Base-by-base conservation (phyloP, 2,797 vertebrate genomes). In the Mallotus villosus region DNA sequence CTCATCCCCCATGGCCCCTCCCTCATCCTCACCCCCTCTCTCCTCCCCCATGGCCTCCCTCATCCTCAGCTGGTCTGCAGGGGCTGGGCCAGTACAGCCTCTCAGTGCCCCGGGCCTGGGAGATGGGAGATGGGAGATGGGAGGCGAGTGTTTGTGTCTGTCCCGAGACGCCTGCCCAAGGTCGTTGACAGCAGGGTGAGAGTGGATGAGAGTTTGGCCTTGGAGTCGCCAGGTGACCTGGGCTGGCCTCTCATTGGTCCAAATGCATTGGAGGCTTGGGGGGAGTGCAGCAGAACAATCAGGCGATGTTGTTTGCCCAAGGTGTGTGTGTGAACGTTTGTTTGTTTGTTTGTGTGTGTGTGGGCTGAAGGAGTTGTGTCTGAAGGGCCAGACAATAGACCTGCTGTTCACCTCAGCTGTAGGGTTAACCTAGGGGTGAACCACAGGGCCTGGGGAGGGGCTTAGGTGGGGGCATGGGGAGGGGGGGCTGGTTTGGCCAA, bases 351-450 rank as follows among this genome's bases (percentile, higher is more conserved):
- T 46, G 64, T 72, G 74, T 70, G 68, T 74, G 72, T 73, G 76
- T 2, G 57, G 12, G 21, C 7, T 49, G 5, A 46, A 49, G 62
- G 24, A 77, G 74, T 58, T 29, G 19, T 5, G 55, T 53, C 65
- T 71, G 63, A 70, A 65, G 25, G 22, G 32, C 2, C n/a, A 49
- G 76, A 91, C 86, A 92, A 88, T 87, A 84, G 75, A 68, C 79
- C 74, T 70, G 64, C 86, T 92, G 89, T 92, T 90, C 79, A 72
- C 68, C 25, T 78, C 68, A 87, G 73, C 82, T 72, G 78, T 58
- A 65, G 66, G 76, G 84, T 86, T 76, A 71, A 67, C 81, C 32
- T 8, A 34, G 32, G 89, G 80, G 72, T n/a, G 81, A 82, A 72
- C 76, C 73, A 85, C 79, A 71, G 73, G 63, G 25, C 62, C 76